phyloP scores from a whole-genome alignment of 2,888 invertebrate genomes.

The Calameuta pallipes region DNA sequence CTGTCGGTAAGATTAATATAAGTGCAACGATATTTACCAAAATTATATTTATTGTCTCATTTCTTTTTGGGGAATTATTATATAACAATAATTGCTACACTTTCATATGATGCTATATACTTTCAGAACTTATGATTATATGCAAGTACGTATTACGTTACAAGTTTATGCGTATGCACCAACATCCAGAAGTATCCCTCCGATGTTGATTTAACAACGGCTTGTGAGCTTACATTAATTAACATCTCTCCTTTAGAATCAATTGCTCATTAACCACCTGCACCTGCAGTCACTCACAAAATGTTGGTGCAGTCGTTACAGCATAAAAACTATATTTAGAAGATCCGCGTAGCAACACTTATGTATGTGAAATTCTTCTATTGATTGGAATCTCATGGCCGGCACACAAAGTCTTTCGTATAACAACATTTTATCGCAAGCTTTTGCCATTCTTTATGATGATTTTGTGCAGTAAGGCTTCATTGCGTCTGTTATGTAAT shows the following conservation, averaged over 20 bases:
- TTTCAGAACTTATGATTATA: constrained; percentile 50
- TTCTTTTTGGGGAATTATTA: constrained; percentile 58
- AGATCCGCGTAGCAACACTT: neutral
- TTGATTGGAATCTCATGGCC: neutral
- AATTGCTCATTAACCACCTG: constrained; percentile 25
- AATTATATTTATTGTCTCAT: constrained; percentile 65
- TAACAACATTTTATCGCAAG: neutral
- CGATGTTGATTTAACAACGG: constrained; percentile 32
- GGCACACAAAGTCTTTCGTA: neutral
- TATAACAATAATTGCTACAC: constrained; percentile 58
- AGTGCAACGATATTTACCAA: constrained; percentile 47
- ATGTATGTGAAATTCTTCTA: neutral
- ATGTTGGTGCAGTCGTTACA: neutral
- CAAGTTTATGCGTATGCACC: constrained; percentile 39
- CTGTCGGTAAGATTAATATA: neutral
- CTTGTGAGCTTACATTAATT: constrained; percentile 24
- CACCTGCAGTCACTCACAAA: neutral
- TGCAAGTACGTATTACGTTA: constrained; percentile 35
- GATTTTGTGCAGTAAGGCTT: neutral
- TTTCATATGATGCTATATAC: constrained; percentile 52
- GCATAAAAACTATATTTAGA: neutral
- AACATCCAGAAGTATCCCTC: constrained; percentile 55
- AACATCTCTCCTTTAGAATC: constrained; percentile 12
- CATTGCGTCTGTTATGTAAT: neutral
- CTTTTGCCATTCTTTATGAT: neutral